A percentile compares a stretch with the other conserved stretches of the same genome.
Evolutionary conservation across 1,140 invertebrate genomes (phyloP).

Genomic region (Drosophila nebulosa): DNA sequence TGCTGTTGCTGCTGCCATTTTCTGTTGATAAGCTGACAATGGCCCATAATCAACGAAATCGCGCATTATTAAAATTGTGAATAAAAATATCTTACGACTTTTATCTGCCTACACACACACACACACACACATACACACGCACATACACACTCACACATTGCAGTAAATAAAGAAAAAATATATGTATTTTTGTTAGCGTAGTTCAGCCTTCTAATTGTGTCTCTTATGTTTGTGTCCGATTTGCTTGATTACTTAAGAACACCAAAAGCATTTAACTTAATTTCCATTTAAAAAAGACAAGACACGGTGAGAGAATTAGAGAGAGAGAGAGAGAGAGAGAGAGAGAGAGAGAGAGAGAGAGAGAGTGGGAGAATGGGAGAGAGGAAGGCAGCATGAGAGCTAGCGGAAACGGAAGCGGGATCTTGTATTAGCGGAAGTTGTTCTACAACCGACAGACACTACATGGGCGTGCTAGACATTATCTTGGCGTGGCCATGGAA

Average conservation of each 20-base stretch:
- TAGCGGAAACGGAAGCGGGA: conserved; percentile 54
- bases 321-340: too few species aligned
- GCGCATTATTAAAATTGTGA: conserved; percentile 47
- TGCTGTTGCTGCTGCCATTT: neutral
- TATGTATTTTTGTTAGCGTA: neutral
- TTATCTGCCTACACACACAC: neutral
- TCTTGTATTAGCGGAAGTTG: conserved; percentile 64
- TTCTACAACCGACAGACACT: conserved; percentile 34
- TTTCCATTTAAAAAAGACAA: conserved; percentile 46
- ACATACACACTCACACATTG: neutral
- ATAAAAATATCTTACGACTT: conserved; percentile 18
- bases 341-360: too few species aligned
- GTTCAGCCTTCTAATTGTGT: neutral
- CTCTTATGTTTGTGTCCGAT: neutral
- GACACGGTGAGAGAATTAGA: too few species aligned
- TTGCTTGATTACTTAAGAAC: conserved; percentile 40
- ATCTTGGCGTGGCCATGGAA: neutral
- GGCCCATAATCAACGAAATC: conserved; percentile 57
- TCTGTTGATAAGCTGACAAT: conserved; percentile 33
- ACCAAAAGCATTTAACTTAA: conserved; percentile 63
- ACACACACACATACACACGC: neutral
- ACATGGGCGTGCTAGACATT: neutral
- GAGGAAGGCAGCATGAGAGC: neutral
- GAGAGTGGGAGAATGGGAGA: neutral
- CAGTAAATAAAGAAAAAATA: conserved; percentile 9